These are phyloP conservation scores for Limonius californicus DNA, from an alignment of 1,140 invertebrate genomes.

Conservation along the genomic window DNA sequence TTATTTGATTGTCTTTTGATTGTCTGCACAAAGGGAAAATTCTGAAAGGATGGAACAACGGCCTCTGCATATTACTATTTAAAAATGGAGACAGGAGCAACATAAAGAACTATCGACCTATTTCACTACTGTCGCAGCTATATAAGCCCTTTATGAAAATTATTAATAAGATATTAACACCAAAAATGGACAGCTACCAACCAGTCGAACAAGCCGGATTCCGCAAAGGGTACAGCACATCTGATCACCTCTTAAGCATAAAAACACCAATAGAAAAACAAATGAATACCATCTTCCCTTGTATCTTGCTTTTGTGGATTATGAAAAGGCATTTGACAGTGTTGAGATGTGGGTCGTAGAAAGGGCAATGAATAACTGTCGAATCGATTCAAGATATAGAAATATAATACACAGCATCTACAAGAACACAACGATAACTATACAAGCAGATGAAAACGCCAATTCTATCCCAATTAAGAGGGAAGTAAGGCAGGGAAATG, in stretches of 20 bases:
- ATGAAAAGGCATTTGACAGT: slow-evolving; percentile 17
- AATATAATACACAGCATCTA: background rate
- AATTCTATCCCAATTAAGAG: slow-evolving; percentile 32
- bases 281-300: slow-evolving; percentile 13
- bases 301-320: slow-evolving; percentile 14
- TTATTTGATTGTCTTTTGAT: slow-evolving; percentile 6
- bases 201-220: slow-evolving; percentile 29
- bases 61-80: slow-evolving; percentile 9
- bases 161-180: slow-evolving; percentile 18
- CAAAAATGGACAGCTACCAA: slow-evolving; percentile 27
- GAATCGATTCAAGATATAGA: background rate
- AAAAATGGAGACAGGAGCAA: slow-evolving; percentile 21
- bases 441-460: background rate
- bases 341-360: no score
- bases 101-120: slow-evolving; percentile 26
- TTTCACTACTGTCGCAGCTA: slow-evolving; percentile 21
- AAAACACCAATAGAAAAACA: slow-evolving; percentile 9
- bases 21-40: slow-evolving; percentile 18
- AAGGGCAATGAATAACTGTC: background rate
- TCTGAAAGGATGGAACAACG: slow-evolving; percentile 16
- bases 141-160: slow-evolving; percentile 26
- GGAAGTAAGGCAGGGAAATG: slow-evolving; percentile 33
- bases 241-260: slow-evolving; percentile 22
- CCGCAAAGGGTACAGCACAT: slow-evolving; percentile 22
- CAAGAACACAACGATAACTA: background rate